Percentiles rank a stretch among this genome's conserved stretches.
Evolutionary conservation across 2,113 vertebrate genomes (phyloP).

Genomic region (Hystrix brachyura): DNA sequence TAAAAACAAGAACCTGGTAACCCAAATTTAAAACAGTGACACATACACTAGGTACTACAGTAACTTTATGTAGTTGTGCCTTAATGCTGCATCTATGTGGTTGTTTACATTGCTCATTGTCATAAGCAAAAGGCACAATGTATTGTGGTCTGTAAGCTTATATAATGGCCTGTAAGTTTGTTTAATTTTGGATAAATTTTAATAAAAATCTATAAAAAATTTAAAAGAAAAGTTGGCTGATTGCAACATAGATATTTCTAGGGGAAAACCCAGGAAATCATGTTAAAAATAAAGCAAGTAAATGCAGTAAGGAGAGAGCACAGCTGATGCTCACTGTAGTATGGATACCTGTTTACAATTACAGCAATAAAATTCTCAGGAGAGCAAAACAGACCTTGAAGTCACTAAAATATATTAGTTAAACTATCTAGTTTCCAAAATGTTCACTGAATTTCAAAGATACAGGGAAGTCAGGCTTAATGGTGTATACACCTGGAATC

Average conservation of each 20-base stretch:
- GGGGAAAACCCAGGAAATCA: not conserved
- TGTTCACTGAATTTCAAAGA: not conserved
- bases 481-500: not conserved
- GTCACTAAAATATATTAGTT: not conserved
- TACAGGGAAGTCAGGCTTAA: not conserved
- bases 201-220: too few species aligned
- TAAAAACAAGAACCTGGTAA: too few species aligned
- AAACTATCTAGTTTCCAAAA: not conserved
- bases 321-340: not conserved
- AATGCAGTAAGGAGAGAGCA: not conserved
- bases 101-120: too few species aligned
- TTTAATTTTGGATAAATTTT: too few species aligned
- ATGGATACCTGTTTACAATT: not conserved
- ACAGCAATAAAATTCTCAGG: not conserved
- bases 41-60: too few species aligned
- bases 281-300: not conserved
- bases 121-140: too few species aligned
- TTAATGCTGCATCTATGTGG: too few species aligned
- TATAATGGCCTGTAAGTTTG: too few species aligned
- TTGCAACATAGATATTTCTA: not conserved
- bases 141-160: too few species aligned
- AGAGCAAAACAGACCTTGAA: not conserved
- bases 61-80: too few species aligned
- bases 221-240: not conserved
- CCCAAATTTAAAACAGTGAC: too few species aligned